Conservation (phyloP, 23 tunicate genomes). For the Trididemnum miniatum region DNA sequence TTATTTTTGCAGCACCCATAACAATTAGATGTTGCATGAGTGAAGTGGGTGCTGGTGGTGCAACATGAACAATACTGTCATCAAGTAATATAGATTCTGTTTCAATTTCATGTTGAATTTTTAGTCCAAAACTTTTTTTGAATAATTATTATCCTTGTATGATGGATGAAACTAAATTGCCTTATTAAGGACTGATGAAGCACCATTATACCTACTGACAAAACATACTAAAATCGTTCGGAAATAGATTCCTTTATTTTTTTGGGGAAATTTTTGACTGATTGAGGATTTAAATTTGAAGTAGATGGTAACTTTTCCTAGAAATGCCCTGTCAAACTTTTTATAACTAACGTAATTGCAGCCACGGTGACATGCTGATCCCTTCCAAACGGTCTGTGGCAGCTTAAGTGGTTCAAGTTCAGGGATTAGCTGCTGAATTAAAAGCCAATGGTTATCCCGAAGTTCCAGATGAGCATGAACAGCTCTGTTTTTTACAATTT, state of each 20-base stretch:
- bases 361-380: background rate
- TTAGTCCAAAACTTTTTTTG: background rate
- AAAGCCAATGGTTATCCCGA: constrained; percentile 35
- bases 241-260: background rate
- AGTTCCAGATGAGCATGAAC: constrained; percentile 34
- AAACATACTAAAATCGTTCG: background rate
- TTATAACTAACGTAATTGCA: constrained; percentile 5
- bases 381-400: background rate
- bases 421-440: constrained; percentile 15
- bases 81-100: background rate
- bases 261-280: background rate
- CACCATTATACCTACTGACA: background rate
- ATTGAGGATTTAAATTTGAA: background rate
- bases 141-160: constrained; percentile 18
- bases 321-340: background rate
- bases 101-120: background rate
- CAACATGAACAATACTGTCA: background rate
- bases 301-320: background rate
- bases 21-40: background rate
- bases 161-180: constrained; percentile 17
- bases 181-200: background rate
- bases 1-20: background rate
- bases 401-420: constrained; percentile 9
- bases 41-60: background rate
- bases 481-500: background rate